phyloP scores from a whole-genome alignment of 2,888 invertebrate genomes.

The Poecilus cupreus region DNA sequence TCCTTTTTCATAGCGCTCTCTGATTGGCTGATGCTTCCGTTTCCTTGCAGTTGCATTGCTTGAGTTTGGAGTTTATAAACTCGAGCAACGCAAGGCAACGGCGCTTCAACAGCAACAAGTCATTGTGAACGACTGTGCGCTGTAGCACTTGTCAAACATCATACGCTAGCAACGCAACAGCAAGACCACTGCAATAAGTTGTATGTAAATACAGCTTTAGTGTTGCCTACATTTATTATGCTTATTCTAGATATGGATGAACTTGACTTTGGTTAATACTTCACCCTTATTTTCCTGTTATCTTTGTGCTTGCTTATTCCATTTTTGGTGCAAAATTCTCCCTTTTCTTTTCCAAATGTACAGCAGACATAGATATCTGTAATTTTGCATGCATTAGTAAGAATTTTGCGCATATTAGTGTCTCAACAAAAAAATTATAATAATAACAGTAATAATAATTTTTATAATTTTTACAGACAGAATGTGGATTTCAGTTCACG shows the following conservation, averaged over 20 bases:
- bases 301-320: slow-evolving; percentile 19
- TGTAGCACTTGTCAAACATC: too few species aligned
- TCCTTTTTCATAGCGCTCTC: too few species aligned
- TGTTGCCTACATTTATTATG: not conserved
- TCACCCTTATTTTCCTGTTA: slow-evolving; percentile 1
- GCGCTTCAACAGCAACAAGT: too few species aligned
- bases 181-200: slow-evolving; percentile 10
- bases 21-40: too few species aligned
- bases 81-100: too few species aligned
- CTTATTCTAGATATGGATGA: slow-evolving; percentile 26
- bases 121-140: too few species aligned
- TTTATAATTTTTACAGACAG: slow-evolving; percentile 82
- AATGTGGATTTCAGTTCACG: slow-evolving; percentile 99
- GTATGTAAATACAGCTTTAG: not conserved
- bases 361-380: slow-evolving; percentile 45
- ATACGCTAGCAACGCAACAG: too few species aligned
- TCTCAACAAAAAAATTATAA: slow-evolving; percentile 61
- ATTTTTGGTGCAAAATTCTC: slow-evolving; percentile 53
- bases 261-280: not conserved
- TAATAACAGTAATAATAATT: not conserved
- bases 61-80: too few species aligned
- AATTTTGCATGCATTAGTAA: slow-evolving; percentile 61
- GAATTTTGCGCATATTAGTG: slow-evolving; percentile 66
- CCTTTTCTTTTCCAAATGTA: not conserved
- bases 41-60: too few species aligned